Base-by-base conservation (phyloP, 2,113 vertebrate genomes). In the Panthera tigris region DNA sequence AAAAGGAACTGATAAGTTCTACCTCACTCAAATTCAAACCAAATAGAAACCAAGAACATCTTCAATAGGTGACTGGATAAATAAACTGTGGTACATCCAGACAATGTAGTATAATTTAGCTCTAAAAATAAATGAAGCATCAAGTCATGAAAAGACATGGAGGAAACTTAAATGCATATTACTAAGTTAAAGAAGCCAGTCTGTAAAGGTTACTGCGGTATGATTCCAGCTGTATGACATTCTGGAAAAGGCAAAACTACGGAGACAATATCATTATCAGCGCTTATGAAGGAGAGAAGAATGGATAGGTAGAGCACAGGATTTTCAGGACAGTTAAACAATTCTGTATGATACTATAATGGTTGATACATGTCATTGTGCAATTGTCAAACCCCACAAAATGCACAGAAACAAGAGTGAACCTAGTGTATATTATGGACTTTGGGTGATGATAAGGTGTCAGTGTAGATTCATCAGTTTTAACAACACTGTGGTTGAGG, bases 1-100 rank as follows among this genome's bases (percentile, higher is more conserved):
- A 73, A 79, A 68, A 80, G 41, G 48, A 80, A 82, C 63, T 52
- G 27, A 9, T 76, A 91, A 95, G 4, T 45, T 69, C 25, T 2
- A 83, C 29, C 27, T 71, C 29, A 91, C 45, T 95, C 91, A 91
- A 69, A 69, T 71, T 78, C 61, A 91, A 85, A n/a, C 36, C 80
- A 91, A 84, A 57, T 83, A 31, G 84, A 36, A 78, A 91, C 11
- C 1, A 36, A 73, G 21, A 57, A 57, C 57, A 57, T 18, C 74
- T 73, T 90, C 27, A 65, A 10, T 52, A 48, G 36, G 18, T 66
- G 23, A 92, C 52, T 82, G 23, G 16, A 94, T 80, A 80, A 79
- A 85, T 80, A 90, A 86, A 41, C 13, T 55, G 0, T 57, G 16
- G 13, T 66, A 65, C 7, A 36, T 71, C 19, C 55, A 78, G 3